Percentiles rank a stretch among this genome's conserved stretches.
Evolutionary conservation across 1,140 invertebrate genomes (phyloP).

Genomic region (Trialeurodes vaporariorum): DNA sequence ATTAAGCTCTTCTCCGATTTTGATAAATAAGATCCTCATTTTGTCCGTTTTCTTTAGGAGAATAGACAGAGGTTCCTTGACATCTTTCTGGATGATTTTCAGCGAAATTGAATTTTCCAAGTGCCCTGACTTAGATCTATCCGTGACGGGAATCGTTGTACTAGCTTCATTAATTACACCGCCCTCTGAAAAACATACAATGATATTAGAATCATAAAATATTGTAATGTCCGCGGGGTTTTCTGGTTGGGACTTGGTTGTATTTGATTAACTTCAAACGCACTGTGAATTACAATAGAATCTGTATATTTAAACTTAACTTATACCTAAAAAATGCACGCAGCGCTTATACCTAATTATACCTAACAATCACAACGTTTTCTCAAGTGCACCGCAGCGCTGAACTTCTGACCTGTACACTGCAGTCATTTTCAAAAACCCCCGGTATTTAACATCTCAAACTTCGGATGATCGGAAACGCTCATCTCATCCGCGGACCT

Average conservation of each 20-base stretch:
- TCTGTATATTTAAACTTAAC: background rate
- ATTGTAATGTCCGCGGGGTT: background rate
- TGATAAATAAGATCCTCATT: constrained; percentile 8
- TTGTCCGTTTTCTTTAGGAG: constrained; percentile 10
- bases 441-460: no score
- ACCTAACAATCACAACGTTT: background rate
- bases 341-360: background rate
- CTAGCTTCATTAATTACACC: background rate
- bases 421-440: no score
- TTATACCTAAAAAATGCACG: background rate
- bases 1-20: constrained; percentile 4
- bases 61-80: background rate
- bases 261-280: no score
- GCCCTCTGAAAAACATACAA: background rate
- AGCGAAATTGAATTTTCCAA: background rate
- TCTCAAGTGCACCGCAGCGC: no score
- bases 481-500: no score
- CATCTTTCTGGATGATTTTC: constrained; percentile 5
- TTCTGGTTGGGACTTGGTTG: no score
- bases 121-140: background rate
- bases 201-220: background rate
- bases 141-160: background rate
- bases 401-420: no score
- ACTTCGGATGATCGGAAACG: no score
- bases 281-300: background rate